Evolutionary conservation across 2,797 vertebrate species (phyloP), one percentile per base, ranked within the genome.

Genomic region (Neomorphus geoffroyi): DNA sequence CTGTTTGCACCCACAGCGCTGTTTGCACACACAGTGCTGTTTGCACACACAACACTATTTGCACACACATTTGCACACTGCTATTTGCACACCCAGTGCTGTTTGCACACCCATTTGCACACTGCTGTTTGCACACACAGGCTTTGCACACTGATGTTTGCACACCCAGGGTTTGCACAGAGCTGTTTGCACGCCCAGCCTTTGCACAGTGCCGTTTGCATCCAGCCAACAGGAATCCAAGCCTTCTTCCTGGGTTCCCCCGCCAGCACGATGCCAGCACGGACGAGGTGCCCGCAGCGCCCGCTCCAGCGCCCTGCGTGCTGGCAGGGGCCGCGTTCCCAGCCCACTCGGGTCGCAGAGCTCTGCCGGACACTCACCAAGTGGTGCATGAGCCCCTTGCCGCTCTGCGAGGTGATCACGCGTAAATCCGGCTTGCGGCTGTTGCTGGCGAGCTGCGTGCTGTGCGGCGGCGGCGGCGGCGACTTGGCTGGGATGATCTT

Each of bases 341-440:
- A 12, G 17, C 53, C 73, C 7, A 1, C 26, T 18, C 28, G 13
- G 69, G 12, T 14, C 1, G 10, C 7, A 15, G 9, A 22, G 1
- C 18, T 9, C 41, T 17, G 57, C 22, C 1, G 2, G 21, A 50
- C 51, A 92, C 99, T 99, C 98, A 99, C 99, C 99, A 99, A 95
- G 10, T 98, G 99, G 94, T 99, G 99, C 98, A 99, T 98, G 54
- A 99, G 98, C 91, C 98, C 98, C 97, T 99, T 99, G 84, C 98
- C 97, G 28, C 98, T 97, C 98, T 99, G 99, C 11, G 99, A 99
- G 80, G 99, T 99, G 98, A 99, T 99, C 94, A 99, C 99, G 10
- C 99, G 98, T 65, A 99, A 98, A 98, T 99, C 99, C 1, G 99
- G 99, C 96, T 99, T 99, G 97, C 99, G 99, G 96, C 95, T 97